Conservation (phyloP, 2,113 vertebrate species). For the Nettapus auritus region DNA sequence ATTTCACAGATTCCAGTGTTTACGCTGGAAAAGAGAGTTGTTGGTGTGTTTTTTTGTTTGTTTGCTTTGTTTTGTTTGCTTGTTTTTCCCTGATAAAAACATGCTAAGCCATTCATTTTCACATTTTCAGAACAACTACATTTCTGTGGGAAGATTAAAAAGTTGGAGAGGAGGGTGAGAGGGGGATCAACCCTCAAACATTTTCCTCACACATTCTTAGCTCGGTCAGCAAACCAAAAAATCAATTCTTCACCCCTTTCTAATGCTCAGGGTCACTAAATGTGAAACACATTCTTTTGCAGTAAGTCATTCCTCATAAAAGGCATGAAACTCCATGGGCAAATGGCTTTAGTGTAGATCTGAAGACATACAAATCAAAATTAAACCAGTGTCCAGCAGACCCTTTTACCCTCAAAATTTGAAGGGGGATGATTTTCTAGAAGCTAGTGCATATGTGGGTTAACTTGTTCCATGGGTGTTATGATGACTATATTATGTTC, state of each 20-base stretch:
- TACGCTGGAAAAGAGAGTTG: too few relatives aligned
- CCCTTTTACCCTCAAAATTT: neutral
- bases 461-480: neutral
- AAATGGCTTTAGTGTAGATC: neutral
- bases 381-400: neutral
- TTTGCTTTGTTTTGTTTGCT: neutral
- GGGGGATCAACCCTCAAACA: neutral
- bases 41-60: neutral
- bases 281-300: conserved; percentile 20
- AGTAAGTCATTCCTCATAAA: conserved; percentile 15
- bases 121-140: neutral
- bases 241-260: neutral
- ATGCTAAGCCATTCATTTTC: neutral
- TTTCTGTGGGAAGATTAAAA: conserved; percentile 34
- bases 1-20: neutral
- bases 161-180: neutral
- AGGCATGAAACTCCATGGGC: neutral
- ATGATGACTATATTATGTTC: neutral
- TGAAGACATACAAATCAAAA: neutral
- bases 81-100: neutral
- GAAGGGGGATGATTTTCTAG: neutral
- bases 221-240: conserved; percentile 32
- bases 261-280: neutral
- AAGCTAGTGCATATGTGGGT: neutral
- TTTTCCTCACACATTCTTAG: conserved; percentile 12